A percentile compares a stretch with the other conserved stretches of the same genome.
Conservation (phyloP, 2,113 vertebrate species). For the Sphyrna mokarran region DNA sequence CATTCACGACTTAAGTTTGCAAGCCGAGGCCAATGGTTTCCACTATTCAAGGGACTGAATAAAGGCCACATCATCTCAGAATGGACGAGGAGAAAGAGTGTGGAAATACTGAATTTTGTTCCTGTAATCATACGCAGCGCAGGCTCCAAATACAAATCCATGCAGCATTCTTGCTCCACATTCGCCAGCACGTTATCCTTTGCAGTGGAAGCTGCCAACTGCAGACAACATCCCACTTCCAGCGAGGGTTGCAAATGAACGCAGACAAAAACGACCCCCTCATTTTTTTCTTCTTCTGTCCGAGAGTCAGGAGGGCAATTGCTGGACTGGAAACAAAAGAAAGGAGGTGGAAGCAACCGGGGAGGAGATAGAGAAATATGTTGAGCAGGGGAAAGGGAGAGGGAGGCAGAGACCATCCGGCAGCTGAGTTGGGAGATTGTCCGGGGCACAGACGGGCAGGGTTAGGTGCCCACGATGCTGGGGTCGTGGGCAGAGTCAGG, state of each 20-base stretch:
- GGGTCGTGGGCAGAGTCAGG: conserved; percentile 84
- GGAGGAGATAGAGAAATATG: not conserved
- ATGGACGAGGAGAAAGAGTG: no score
- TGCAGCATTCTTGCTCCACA: conserved; percentile 8
- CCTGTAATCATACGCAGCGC: not conserved
- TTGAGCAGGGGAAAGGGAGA: conserved; percentile 17
- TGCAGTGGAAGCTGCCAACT: not conserved
- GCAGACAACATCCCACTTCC: not conserved
- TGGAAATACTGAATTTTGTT: conserved; percentile 22
- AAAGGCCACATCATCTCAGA: conserved; percentile 17
- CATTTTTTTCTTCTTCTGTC: no score
- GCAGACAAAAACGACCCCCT: not conserved
- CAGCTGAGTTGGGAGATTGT: not conserved
- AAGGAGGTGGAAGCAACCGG: not conserved
- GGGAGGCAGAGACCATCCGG: conserved; percentile 39
- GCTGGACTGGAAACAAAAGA: not conserved
- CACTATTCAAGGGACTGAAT: not conserved
- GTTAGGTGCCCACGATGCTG: conserved; percentile 85
- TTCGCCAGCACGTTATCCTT: not conserved
- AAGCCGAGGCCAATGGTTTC: not conserved
- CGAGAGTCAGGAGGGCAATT: no score
- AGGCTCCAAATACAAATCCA: conserved; percentile 32
- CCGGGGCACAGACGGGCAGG: conserved; percentile 15
- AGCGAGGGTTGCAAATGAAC: no score
- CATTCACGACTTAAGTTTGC: conserved; percentile 4